These are phyloP conservation scores for Cichlasoma orientale DNA, from an alignment of 2,797 vertebrate species.

Conservation along the genomic window DNA sequence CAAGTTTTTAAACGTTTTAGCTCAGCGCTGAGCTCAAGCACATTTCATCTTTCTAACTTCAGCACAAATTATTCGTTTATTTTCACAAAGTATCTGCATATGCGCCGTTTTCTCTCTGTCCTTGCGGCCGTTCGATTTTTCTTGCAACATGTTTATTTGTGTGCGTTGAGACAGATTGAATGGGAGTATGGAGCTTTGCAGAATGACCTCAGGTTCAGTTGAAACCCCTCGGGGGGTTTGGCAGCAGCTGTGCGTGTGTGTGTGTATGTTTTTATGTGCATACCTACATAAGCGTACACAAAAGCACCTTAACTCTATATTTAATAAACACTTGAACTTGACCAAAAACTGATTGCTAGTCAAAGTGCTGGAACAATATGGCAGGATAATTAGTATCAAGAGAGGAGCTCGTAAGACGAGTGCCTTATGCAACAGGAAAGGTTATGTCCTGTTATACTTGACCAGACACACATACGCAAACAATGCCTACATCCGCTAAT, in stretches of 20 bases:
- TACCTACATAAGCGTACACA: background rate
- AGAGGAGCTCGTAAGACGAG: slow-evolving; percentile 38
- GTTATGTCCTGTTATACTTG: slow-evolving; percentile 14
- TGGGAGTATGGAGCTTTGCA: slow-evolving; percentile 1
- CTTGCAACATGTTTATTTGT: slow-evolving; percentile 15
- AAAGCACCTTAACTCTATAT: slow-evolving; percentile 9
- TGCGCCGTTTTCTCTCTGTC: background rate
- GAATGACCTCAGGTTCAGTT: slow-evolving; percentile 16
- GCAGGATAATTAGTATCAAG: slow-evolving; percentile 45
- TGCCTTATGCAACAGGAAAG: slow-evolving; percentile 33
- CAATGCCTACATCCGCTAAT: background rate
- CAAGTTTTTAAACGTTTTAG: background rate
- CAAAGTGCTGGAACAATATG: slow-evolving; percentile 29
- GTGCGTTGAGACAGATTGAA: background rate
- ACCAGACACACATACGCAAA: background rate
- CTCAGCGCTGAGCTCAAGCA: background rate
- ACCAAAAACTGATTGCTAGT: slow-evolving; percentile 30
- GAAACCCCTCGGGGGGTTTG: slow-evolving; percentile 3
- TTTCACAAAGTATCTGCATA: background rate
- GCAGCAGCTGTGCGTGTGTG: background rate
- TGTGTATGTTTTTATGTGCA: background rate
- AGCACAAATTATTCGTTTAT: slow-evolving; percentile 24
- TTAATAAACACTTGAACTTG: slow-evolving; percentile 41
- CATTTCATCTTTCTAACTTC: background rate
- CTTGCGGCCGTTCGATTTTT: slow-evolving; percentile 25